Evolutionary conservation across 92 coral and sea anemone species (phyloP), one percentile per base, ranked within the genome.

Genomic region (Chrysogorgia sp.): DNA sequence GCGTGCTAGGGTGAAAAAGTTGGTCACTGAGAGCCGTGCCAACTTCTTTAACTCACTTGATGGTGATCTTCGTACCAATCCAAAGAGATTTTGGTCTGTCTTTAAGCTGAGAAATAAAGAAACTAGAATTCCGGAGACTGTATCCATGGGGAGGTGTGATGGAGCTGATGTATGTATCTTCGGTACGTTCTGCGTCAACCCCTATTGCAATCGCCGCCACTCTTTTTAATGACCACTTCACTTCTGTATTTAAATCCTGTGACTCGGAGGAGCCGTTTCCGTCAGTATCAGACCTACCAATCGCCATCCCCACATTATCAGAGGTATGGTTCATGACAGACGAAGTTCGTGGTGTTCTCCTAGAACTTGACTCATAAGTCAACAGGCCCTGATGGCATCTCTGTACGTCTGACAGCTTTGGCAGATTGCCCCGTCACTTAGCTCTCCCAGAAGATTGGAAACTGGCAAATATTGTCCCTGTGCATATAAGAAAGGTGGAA

Each of bases 1-100:
- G 67, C 72, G 69, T 52, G 40, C 55, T 43, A 67, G 55, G 67
- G 84, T 80, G 5, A 80, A 79, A 31, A 64, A 24, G 28, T 64
- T 79, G 75, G 63, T 79, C 37, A 53, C 63, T 28, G 83, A 79
- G 41, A 79, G 83, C 49, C 83, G 83, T 33, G 76, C 63, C 64
- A 33, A 25, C 29, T 37, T 58, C 53, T 77, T 37, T 20, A 35
- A 41, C 62, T 62, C 75, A 17, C 82, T 75, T 26, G 35, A 50
- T 34, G 35, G 35, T 20, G 56, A 58, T 32, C 56, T 75, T 52
- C 40, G 56, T 15, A 32, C 68, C 56, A 75, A 75, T 41, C 81
- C 81, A n/a, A 59, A 75, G 34, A 56, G 81, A 58, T 75, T 75
- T 37, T 75, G 81, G 81, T 32, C 68, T 10, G 37, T 58, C 25